These are phyloP conservation scores for Drepana arcuata DNA, from an alignment of 1,140 invertebrate species.

Conservation along the genomic window DNA sequence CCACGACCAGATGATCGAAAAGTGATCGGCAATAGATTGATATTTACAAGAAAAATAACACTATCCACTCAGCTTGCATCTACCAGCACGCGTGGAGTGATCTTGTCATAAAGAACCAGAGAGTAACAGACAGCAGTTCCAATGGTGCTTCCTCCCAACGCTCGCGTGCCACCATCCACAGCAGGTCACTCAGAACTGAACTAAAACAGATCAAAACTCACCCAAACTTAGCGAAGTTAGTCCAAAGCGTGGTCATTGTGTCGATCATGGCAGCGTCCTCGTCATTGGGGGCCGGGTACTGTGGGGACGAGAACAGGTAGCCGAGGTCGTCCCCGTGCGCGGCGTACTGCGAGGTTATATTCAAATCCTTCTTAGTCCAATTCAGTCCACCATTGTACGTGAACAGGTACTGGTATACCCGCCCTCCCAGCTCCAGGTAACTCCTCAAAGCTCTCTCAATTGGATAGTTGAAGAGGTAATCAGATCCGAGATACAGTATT, in stretches of 20 bases:
- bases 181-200: too few relatives aligned
- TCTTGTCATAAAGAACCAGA: too few relatives aligned
- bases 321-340: conserved; percentile 26
- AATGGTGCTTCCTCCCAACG: too few relatives aligned
- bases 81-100: too few relatives aligned
- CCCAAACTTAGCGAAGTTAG: conserved; percentile 1
- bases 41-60: conserved; percentile 5
- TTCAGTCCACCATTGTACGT: conserved; percentile 22
- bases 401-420: conserved; percentile 25
- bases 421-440: conserved; percentile 12
- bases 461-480: conserved; percentile 18
- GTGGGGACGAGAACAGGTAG: conserved; percentile 17
- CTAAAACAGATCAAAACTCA: conserved; percentile 1
- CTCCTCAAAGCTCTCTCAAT: conserved; percentile 14
- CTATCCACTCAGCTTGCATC: neutral
- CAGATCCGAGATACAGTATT: conserved; percentile 10
- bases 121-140: too few relatives aligned
- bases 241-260: neutral
- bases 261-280: neutral
- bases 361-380: conserved; percentile 7
- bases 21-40: too few relatives aligned
- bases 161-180: too few relatives aligned
- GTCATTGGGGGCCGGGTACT: neutral
- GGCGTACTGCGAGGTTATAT: conserved; percentile 15
- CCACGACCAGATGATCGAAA: too few relatives aligned